Base-by-base conservation (phyloP, 2,113 vertebrate genomes). In the Nanorana parkeri region DNA sequence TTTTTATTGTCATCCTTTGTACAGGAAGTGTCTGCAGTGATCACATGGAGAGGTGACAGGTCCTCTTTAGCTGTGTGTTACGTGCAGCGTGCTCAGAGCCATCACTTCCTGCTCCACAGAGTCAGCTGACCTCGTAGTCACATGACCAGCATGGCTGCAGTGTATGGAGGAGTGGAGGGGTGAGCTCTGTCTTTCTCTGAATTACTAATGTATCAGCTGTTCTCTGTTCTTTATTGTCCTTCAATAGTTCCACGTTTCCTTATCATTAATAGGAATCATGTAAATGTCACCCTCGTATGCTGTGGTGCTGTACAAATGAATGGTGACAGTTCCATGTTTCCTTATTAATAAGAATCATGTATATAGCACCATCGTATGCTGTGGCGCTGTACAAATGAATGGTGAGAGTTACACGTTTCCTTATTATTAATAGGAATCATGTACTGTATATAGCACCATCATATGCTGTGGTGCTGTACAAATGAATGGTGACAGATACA, bases 81-180 rank as follows among this genome's bases (percentile, higher is more conserved):
- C 41, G 11, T 47, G 32, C 32, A 36, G 32, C 32, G 1, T 41
- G 20, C 68, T 52, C n/a, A 5, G 5, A 36, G 32, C 32, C 32
- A 24, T n/a, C 29, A 51, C 58, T 76, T 76, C 73, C 73, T 63
- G 32, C 11, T 17, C 23, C 5, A 11, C 1, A 7, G 67, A 16
- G 28, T 80, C 66, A 69, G 54, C 77, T 80, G 77, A 69, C 26
- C 13, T 0, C 3, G 0, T 17, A 24, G 68, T 87, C 88, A 88
- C 84, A 72, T 86, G 86, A 80, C 58, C 51, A 28, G 3, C 28
- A 89, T 89, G 88, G 64, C 76, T 20, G 85, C 54, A 0, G 73
- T 89, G 47, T 87, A 86, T 75, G 88, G 88, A 17, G 88, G 88
- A 56, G 88, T 89, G 28, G 88, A 89, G 73, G 88, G 88, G 88